Conservation (phyloP, 1,140 invertebrate species). For the Pseudobourletiella spinata region DNA sequence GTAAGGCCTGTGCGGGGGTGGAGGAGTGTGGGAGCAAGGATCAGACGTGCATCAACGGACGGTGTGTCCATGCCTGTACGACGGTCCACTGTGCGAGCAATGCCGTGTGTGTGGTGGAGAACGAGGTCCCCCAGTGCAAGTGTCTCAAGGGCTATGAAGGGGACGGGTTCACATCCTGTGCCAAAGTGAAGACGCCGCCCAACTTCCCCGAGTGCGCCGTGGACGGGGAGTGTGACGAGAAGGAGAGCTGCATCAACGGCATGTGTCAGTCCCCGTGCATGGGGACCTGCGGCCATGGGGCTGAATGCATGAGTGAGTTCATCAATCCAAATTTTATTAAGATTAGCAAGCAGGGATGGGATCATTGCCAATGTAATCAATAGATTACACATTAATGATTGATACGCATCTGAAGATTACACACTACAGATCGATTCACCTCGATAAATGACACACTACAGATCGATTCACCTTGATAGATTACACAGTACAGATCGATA, state of each 20-base stretch:
- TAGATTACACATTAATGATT: too few relatives aligned
- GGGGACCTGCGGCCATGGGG: conserved; percentile 40
- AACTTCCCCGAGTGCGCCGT: conserved; percentile 71
- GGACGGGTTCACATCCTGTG: conserved; percentile 50
- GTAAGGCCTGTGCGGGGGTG: conserved; percentile 66
- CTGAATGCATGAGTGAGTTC: conserved; percentile 33
- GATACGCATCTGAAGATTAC: too few relatives aligned
- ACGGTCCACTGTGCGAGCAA: conserved; percentile 31
- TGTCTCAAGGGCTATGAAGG: conserved; percentile 47
- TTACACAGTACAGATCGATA: too few relatives aligned
- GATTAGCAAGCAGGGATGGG: too few relatives aligned
- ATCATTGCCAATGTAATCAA: too few relatives aligned
- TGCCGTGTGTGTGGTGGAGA: conserved; percentile 34
- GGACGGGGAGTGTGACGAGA: conserved; percentile 61
- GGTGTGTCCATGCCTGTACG: conserved; percentile 34
- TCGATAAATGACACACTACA: too few relatives aligned
- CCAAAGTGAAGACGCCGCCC: conserved; percentile 34
- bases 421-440: too few relatives aligned
- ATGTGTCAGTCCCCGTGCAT: conserved; percentile 68
- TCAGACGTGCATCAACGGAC: conserved; percentile 58
- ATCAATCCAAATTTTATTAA: background rate
- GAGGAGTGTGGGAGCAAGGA: conserved; percentile 60
- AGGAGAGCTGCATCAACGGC: conserved; percentile 65
- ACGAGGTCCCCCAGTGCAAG: conserved; percentile 30
- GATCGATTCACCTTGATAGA: too few relatives aligned